phyloP scores from a whole-genome alignment of 1,140 invertebrate genomes.

The Luehdorfia chinensis region DNA sequence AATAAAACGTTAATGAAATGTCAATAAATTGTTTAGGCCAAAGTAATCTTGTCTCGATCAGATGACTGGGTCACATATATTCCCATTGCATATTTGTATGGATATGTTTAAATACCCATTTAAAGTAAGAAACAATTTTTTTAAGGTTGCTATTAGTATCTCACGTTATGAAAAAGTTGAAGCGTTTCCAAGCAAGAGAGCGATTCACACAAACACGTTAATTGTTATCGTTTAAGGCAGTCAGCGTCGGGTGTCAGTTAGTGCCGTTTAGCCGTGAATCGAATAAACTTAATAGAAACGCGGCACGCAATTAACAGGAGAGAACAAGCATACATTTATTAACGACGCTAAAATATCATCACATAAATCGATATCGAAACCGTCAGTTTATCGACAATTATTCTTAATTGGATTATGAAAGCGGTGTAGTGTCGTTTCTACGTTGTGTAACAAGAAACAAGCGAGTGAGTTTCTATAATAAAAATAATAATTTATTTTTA shows the following conservation, averaged over 20 bases:
- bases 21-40: no score
- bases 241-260: constrained; percentile 43
- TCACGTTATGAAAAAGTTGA: no score
- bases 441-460: constrained; percentile 17
- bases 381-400: constrained; percentile 76
- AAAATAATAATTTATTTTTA: no score
- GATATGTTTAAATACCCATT: no score
- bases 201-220: background rate
- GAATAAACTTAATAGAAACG: constrained; percentile 66
- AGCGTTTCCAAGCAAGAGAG: background rate
- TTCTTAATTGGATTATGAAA: constrained; percentile 76
- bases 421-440: constrained; percentile 45
- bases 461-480: constrained; percentile 2
- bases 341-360: constrained; percentile 74
- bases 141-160: no score
- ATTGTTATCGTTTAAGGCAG: constrained; percentile 34
- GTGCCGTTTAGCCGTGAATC: constrained; percentile 34
- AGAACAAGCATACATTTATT: constrained; percentile 76
- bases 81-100: no score
- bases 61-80: no score
- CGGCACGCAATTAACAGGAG: constrained; percentile 67
- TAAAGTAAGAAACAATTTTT: no score
- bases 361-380: constrained; percentile 71
- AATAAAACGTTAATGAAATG: no score
- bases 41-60: no score